Percentiles rank a stretch among this genome's conserved stretches.
Conservation (phyloP, 2,797 vertebrate genomes). For the Microchirus variegatus region DNA sequence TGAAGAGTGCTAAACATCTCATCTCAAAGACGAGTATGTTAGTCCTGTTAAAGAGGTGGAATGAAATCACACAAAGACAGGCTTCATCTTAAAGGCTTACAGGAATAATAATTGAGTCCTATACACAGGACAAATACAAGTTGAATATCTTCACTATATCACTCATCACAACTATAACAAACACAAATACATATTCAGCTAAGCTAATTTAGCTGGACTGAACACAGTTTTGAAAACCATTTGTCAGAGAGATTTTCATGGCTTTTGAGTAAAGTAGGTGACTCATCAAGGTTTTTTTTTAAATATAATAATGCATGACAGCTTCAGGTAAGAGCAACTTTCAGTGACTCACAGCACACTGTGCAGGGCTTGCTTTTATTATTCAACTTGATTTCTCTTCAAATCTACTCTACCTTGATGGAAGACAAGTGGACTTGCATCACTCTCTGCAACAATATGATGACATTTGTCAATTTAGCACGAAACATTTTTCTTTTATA, state of each 20-base stretch:
- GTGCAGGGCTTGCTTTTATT: conserved; percentile 18
- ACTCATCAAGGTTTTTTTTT: conserved; percentile 23
- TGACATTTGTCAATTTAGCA: not conserved
- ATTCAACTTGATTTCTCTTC: conserved; percentile 18
- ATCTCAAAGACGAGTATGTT: too few relatives aligned
- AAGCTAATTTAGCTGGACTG: not conserved
- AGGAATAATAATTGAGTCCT: too few relatives aligned
- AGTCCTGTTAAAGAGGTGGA: too few relatives aligned
- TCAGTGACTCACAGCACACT: conserved; percentile 6
- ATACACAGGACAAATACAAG: too few relatives aligned
- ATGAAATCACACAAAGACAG: too few relatives aligned
- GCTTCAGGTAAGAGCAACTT: conserved; percentile 1
- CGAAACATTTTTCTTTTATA: not conserved
- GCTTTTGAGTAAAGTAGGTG: conserved; percentile 13
- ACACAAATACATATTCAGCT: not conserved
- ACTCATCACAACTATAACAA: not conserved
- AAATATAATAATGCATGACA: conserved; percentile 3
- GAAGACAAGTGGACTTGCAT: not conserved
- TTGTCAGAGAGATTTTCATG: not conserved
- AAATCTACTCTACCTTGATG: conserved; percentile 12
- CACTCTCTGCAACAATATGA: not conserved
- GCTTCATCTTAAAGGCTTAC: too few relatives aligned
- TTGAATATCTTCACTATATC: too few relatives aligned
- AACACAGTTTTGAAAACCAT: not conserved
- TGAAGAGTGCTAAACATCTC: too few relatives aligned